These are phyloP conservation scores for Cassiopea xamachana DNA, from an alignment of 30 jellyfish, hydroid and myxozoan species.

Conservation along the genomic window DNA sequence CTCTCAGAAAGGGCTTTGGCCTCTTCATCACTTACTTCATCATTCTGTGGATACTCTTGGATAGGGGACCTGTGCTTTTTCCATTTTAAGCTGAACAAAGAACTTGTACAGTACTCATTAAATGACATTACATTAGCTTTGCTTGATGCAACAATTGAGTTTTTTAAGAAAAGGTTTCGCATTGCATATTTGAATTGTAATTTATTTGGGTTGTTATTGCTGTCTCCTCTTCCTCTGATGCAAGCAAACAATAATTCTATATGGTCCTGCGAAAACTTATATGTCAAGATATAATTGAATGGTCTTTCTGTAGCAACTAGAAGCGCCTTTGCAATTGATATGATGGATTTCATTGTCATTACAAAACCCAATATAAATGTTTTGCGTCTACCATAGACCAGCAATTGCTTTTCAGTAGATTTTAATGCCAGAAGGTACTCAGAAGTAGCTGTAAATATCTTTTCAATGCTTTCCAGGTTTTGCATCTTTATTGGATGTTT, in stretches of 20 bases:
- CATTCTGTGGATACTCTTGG: no score
- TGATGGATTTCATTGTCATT: slow-evolving; percentile 12
- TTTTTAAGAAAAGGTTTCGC: no score
- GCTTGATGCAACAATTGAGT: no score
- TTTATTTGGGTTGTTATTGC: slow-evolving; percentile 59
- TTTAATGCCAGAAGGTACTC: no score
- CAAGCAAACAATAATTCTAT: slow-evolving; percentile 37
- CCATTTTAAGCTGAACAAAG: no score
- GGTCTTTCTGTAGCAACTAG: slow-evolving; percentile 14
- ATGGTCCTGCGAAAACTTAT: slow-evolving; percentile 67
- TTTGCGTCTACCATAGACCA: slow-evolving; percentile 10
- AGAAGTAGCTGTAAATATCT: not conserved
- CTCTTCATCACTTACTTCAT: no score
- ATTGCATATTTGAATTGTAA: slow-evolving; percentile 40
- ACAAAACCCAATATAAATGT: slow-evolving; percentile 47
- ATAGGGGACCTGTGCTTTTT: no score
- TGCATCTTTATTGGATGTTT: not conserved
- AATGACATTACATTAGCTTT: no score
- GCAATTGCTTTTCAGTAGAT: not conserved
- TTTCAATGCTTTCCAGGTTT: not conserved
- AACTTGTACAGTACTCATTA: no score
- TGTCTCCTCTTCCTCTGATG: slow-evolving; percentile 27
- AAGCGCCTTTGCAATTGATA: not conserved
- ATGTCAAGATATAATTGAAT: slow-evolving; percentile 57
- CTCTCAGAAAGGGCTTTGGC: no score